These are phyloP conservation scores for Serilophus lunatus DNA, from an alignment of 2,113 vertebrate genomes.

Conservation along the genomic window DNA sequence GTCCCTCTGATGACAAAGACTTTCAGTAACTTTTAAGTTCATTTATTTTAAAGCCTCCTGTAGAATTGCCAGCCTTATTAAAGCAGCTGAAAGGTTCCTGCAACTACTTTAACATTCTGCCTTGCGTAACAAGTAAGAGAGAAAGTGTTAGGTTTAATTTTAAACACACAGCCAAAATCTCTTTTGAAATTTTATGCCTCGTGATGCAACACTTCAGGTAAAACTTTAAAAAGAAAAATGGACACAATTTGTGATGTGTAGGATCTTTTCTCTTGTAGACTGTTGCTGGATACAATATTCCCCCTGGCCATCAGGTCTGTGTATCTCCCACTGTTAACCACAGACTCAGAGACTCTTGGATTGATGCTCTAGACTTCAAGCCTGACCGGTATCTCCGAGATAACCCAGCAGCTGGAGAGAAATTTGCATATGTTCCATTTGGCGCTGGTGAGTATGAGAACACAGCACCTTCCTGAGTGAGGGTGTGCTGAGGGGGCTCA, in stretches of 20 bases:
- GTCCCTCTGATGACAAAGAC: background rate
- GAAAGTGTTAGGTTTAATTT: background rate
- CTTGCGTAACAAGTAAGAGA: background rate
- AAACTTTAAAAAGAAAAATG: background rate
- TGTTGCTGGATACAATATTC: slow-evolving; percentile 88
- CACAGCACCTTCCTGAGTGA: rapidly evolving
- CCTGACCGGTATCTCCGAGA: slow-evolving; percentile 90
- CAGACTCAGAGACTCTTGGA: slow-evolving; percentile 87
- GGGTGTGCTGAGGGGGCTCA: background rate
- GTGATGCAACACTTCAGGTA: background rate
- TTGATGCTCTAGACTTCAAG: slow-evolving; percentile 80
- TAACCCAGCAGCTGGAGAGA: slow-evolving; percentile 85
- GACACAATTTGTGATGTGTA: background rate
- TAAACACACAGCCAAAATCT: background rate
- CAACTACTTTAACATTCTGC: background rate
- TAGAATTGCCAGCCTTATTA: background rate
- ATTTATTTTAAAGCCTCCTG: background rate
- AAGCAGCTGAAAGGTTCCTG: background rate
- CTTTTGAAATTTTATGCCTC: background rate
- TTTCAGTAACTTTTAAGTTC: background rate
- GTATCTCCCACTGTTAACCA: slow-evolving; percentile 98
- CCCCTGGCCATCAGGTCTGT: slow-evolving; percentile 94
- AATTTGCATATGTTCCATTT: slow-evolving; percentile 93
- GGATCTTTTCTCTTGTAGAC: slow-evolving; percentile 67
- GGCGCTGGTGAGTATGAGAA: slow-evolving; percentile 84